Evolutionary conservation across 2,888 invertebrate genomes (phyloP), one percentile per base, ranked within the genome.

Genomic region (Resseliella maxima): DNA sequence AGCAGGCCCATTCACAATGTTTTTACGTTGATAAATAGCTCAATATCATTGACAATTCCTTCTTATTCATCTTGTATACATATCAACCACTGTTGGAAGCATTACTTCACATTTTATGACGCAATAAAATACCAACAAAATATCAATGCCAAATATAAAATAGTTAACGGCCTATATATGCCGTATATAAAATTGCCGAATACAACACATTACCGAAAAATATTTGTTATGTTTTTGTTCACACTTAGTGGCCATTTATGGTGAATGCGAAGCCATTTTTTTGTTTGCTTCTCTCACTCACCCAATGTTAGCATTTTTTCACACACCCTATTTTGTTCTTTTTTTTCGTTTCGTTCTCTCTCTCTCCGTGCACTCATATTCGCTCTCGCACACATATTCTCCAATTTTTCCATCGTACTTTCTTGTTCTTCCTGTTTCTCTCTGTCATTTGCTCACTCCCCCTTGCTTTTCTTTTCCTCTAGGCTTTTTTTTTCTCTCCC

Each of bases 141-240:
- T 72, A 31, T 24, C 31, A 12, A 15, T 15, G 41, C 41, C 59
- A 72, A 15, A n/a, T 24, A 59, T 24, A 59, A n/a, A 59, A 59
- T 59, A 59, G 59, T 59, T 59, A 27, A 24, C 5, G 59, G n/a
- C 59, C 59, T 59, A 59, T n/a, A n/a, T n/a, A 24, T n/a, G 2
- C 59, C n/a, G 5, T 24, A 3, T 24, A 24, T n/a, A 27, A n/a
- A 24, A 3, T 5, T 6, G 5, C 31, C 31, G n/a, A 72, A 72
- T 0, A 50, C 41, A 41, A 41, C 72, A 72, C 72, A 72, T 72
- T 72, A 15, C 35, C 0, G 72, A 72, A n/a, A n/a, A 31, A 72
- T 72, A 72, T 72, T 72, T 72, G 31, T 72, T 72, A 72, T 72
- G 15, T 72, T 72, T 72, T 72, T 72, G 31, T 35, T 72, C 31